Base-by-base conservation (phyloP, 2,888 invertebrate genomes). In the Lysandra bellargus region DNA sequence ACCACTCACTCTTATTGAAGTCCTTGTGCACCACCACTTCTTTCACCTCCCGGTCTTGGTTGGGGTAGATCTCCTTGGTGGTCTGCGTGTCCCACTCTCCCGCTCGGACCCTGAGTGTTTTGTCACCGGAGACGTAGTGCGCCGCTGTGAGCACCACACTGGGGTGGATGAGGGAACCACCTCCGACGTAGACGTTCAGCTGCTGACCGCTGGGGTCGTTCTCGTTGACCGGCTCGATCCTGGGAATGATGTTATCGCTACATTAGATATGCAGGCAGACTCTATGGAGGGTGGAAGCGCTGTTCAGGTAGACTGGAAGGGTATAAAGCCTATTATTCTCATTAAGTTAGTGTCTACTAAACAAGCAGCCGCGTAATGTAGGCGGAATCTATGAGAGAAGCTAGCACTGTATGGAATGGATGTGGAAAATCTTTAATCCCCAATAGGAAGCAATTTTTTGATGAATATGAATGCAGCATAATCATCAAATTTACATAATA, bases 31-130 rank as follows among this genome's bases (percentile, higher is more conserved):
- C 87, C 0, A 95, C 87, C 89, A 6, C 92, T 91, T 0, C 87
- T 86, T 0, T 97, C 97, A 6, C 93, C 91, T 4, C 97, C 92
- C 86, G 49, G 12, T 98, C 97, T 85, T 97, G 97, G 87, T 97
- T 96, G 0, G 96, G 95, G 81, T 95, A 95, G 0, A 96, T 93
- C 86, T 98, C 98, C 75, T 95, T 95, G 61, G 95, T 96, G 0
- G 96, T 96, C 87, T 97, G 97, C 0, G 97, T 97, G 89, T 98
- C 97, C 97, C 98, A 98, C 90, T 98, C 98, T 0, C 98, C 98
- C 0, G 97, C 96, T 0, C 98, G 95, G 1, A 97, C 91, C 69
- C 88, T 85, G 2, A 95, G 84, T 49, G 64, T 60, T 37, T 2
- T 30, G n/a, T 17, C 37, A 4, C 30, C 79, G 61, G 60, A 9